Evolutionary conservation across 2,797 vertebrate species (phyloP), one percentile per base, ranked within the genome.

Genomic region (Cossypha caffra): DNA sequence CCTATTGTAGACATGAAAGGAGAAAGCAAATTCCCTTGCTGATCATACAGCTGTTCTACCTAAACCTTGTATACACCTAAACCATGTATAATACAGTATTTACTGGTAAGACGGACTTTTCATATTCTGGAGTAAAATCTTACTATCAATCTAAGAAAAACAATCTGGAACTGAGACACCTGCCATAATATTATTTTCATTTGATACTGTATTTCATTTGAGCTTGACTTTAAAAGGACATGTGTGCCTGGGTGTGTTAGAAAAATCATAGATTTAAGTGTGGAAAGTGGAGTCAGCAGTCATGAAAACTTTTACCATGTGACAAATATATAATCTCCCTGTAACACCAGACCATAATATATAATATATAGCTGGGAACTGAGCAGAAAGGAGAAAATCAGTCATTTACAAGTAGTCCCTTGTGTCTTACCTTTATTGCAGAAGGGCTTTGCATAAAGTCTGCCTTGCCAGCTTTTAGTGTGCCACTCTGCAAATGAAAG

Each of bases 251-350:
- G 1, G 11, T 19, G 29, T 4, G 1, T 81, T 86, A 90, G 62
- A 81, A 91, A 93, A 94, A 50, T 0, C 2, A 63, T 71, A 72
- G 58, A 78, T 94, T 85, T 93, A 90, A 83, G 66, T 50, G 47
- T 35, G 55, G 66, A 89, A 93, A 96, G 81, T 42, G 40, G 81
- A 95, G 78, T 93, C 54, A 83, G 89, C 50, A 40, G 68, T 66
- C 93, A 93, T 68, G 87, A 95, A 93, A 93, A 93, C 85, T 96
- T 97, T 90, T 95, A 92, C 58, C 40, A 67, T 61, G 81, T 86
- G 82, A 90, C 78, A 91, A 83, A 77, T 75, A 55, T 31, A 93
- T 93, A 94, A 86, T 81, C 78, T 80, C 58, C 38, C 55, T 59
- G 50, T 86, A 93, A 94, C 89, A 91, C 57, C 89, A 91, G 79